Evolutionary conservation across 53 echinoderm and acorn worm genomes (phyloP).

Genomic region (Zoroaster sp.): DNA sequence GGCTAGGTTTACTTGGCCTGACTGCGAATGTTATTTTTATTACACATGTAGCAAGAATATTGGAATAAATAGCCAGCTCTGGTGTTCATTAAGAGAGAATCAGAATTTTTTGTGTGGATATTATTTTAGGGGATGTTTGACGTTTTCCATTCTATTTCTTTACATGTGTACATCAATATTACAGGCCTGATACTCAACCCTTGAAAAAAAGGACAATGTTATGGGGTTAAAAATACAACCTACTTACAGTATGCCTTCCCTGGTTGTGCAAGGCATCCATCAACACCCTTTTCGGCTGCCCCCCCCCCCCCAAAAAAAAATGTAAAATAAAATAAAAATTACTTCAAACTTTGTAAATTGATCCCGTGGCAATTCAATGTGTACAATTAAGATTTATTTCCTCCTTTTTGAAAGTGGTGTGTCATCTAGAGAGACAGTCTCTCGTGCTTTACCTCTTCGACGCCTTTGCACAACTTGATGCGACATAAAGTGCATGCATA

Average conservation of each 20-base stretch:
- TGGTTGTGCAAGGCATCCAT: neutral
- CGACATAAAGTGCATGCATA: constrained; percentile 8
- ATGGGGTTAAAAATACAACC: neutral
- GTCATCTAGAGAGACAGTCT: neutral
- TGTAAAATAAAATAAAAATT: too few species aligned
- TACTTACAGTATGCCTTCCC: neutral
- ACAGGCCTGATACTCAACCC: too few species aligned
- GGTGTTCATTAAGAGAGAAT: neutral
- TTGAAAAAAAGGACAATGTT: neutral
- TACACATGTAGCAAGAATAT: neutral
- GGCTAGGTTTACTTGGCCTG: neutral
- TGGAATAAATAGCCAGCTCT: neutral
- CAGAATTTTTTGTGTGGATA: neutral
- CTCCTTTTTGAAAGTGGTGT: neutral
- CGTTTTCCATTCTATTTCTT: neutral
- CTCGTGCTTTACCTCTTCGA: neutral
- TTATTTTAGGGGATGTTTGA: neutral
- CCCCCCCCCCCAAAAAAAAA: neutral
- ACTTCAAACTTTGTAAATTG: neutral
- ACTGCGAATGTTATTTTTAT: neutral
- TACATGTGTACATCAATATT: too few species aligned
- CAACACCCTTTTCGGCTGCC: neutral
- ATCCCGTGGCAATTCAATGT: neutral
- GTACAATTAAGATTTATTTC: neutral
- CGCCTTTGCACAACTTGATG: constrained; percentile 9